phyloP scores from a whole-genome alignment of 2,113 vertebrate genomes.

The Perccottus glenii region DNA sequence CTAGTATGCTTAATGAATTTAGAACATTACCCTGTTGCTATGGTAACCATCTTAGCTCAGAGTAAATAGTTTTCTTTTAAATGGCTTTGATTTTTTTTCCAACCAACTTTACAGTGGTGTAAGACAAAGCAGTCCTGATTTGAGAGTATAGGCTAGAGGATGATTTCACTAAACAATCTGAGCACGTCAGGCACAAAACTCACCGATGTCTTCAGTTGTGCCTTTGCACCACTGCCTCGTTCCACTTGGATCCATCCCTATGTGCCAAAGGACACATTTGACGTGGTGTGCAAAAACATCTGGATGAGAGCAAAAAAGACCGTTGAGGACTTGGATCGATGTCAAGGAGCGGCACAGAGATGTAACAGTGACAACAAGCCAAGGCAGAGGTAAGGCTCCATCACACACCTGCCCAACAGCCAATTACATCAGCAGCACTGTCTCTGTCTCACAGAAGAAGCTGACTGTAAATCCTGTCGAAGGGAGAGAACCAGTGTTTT shows the following conservation, averaged over 20 bases:
- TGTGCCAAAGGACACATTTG: slow-evolving; percentile 78
- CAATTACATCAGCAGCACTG: too few relatives aligned
- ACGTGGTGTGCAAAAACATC: slow-evolving; percentile 81
- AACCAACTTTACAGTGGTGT: not conserved
- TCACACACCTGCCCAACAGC: not conserved
- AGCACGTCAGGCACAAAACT: not conserved
- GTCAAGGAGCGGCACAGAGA: not conserved
- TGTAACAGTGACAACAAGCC: not conserved
- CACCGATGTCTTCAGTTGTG: slow-evolving; percentile 2
- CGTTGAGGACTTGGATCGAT: not conserved
- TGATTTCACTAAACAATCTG: not conserved
- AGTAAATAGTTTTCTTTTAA: not conserved
- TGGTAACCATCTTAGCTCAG: not conserved
- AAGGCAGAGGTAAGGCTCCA: slow-evolving; percentile 19
- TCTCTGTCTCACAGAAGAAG: too few relatives aligned
- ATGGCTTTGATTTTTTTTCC: not conserved
- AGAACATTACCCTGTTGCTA: not conserved
- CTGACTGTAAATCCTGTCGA: too few relatives aligned
- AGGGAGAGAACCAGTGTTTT: too few relatives aligned
- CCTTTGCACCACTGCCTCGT: slow-evolving; percentile 81
- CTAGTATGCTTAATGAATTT: not conserved
- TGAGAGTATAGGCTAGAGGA: not conserved
- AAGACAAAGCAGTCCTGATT: not conserved
- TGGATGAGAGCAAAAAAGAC: slow-evolving; percentile 72
- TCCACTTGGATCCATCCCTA: slow-evolving; percentile 82